Percentiles rank a stretch among this genome's conserved stretches.
Evolutionary conservation across 2,888 invertebrate species (phyloP).

Genomic region (Ornithoptera priamus): DNA sequence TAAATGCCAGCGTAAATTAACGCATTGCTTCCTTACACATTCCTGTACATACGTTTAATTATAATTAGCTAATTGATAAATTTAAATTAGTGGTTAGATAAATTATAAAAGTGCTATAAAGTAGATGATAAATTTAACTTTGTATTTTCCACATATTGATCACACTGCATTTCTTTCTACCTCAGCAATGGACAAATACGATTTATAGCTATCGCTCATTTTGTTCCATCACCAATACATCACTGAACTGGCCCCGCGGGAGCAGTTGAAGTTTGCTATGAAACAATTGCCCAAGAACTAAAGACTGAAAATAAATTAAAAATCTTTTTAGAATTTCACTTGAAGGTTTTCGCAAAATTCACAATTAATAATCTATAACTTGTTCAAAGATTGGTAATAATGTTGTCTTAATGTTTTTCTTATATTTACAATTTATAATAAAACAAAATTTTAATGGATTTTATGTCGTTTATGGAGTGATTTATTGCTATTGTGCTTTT

Average conservation of each 20-base stretch:
- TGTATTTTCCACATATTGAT: constrained; percentile 14
- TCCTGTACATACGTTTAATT: constrained; percentile 55
- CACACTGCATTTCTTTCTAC: constrained; percentile 52
- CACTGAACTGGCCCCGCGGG: background rate
- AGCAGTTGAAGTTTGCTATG: constrained; percentile 6
- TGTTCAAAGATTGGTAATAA: constrained; percentile 31
- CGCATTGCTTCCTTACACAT: constrained; percentile 43
- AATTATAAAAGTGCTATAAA: constrained; percentile 28
- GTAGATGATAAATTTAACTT: background rate
- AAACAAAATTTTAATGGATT: too few species aligned
- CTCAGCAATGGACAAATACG: constrained; percentile 38
- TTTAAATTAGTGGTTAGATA: background rate
- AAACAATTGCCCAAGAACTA: constrained; percentile 34
- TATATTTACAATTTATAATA: too few species aligned
- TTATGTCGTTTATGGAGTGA: too few species aligned
- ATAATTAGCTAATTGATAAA: constrained; percentile 24
- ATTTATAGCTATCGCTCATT: constrained; percentile 32
- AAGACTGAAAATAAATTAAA: constrained; percentile 47
- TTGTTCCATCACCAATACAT: background rate
- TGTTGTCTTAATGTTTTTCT: too few species aligned
- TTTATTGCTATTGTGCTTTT: too few species aligned
- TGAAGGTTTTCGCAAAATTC: background rate
- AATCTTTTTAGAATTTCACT: constrained; percentile 19
- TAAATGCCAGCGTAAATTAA: constrained; percentile 8
- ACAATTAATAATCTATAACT: constrained; percentile 2